Conservation (phyloP, 1,140 invertebrate genomes). For the Apis cerana region DNA sequence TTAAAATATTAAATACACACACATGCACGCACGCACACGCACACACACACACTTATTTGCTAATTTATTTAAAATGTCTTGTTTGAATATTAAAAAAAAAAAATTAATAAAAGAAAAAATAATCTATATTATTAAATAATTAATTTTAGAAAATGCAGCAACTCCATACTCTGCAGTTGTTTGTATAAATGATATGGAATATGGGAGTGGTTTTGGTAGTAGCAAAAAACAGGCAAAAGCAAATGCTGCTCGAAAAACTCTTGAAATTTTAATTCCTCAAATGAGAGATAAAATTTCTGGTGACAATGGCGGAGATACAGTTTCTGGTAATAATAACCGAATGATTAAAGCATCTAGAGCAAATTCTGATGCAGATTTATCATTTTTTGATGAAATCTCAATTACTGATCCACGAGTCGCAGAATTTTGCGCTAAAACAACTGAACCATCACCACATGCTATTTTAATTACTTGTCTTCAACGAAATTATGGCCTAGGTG, state of each 20-base stretch:
- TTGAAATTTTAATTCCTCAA: conserved; percentile 97
- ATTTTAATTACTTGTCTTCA: conserved; percentile 96
- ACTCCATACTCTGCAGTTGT: conserved; percentile 97
- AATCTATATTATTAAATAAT: not conserved
- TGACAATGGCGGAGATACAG: conserved; percentile 82
- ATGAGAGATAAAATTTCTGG: conserved; percentile 90
- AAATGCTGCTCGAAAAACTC: conserved; percentile 92
- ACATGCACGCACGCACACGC: no score
- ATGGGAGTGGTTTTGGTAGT: conserved; percentile 94
- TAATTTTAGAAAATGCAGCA: conserved; percentile 90
- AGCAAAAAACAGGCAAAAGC: conserved; percentile 98
- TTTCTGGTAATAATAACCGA: conserved; percentile 77
- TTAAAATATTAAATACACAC: not conserved
- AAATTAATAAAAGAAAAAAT: not conserved
- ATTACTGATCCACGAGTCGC: conserved; percentile 96
- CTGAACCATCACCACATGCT: conserved; percentile 96
- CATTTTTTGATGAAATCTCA: conserved; percentile 96
- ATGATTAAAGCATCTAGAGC: conserved; percentile 77
- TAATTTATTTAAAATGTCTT: conserved; percentile 1
- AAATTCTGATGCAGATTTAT: conserved; percentile 79
- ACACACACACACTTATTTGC: no score
- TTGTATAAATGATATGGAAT: conserved; percentile 94
- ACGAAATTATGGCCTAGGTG: conserved; percentile 94
- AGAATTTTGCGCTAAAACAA: conserved; percentile 96
- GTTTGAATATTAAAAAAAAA: not conserved